These are phyloP conservation scores for Cryptotis parvus DNA, from an alignment of 2,113 vertebrate species.

Conservation along the genomic window DNA sequence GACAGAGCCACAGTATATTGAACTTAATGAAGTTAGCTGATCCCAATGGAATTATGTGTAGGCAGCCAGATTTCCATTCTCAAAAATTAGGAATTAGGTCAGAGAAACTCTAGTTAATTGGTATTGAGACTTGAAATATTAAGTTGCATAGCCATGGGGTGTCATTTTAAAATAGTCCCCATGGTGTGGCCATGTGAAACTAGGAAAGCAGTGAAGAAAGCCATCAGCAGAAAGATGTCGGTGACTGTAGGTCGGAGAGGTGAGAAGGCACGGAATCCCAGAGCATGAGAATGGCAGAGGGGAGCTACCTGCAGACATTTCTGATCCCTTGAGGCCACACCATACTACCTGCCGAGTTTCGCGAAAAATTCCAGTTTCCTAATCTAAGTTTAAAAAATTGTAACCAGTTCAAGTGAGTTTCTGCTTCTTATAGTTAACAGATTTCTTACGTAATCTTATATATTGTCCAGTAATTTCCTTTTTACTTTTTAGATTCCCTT, in stretches of 20 bases:
- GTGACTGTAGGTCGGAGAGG: background rate
- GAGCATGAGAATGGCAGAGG: background rate
- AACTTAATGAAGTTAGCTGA: background rate
- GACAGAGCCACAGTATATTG: background rate
- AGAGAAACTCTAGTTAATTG: background rate
- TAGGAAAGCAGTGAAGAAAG: background rate
- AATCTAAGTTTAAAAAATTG: background rate
- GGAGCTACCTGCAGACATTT: background rate
- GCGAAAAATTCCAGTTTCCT: background rate
- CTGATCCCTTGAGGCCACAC: background rate
- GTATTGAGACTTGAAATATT: background rate
- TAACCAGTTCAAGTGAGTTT: background rate
- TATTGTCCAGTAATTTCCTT: background rate
- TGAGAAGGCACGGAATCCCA: background rate
- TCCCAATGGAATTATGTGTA: background rate
- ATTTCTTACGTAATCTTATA: background rate
- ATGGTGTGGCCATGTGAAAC: background rate
- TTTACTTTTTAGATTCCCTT: background rate
- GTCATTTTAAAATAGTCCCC: background rate
- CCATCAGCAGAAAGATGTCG: background rate
- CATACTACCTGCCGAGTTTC: background rate
- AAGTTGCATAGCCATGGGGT: background rate
- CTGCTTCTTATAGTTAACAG: conserved; percentile 26
- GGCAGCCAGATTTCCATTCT: background rate
- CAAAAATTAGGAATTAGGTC: background rate